phyloP scores from a whole-genome alignment of 2,888 invertebrate genomes.

The Clistopyga incitator region DNA sequence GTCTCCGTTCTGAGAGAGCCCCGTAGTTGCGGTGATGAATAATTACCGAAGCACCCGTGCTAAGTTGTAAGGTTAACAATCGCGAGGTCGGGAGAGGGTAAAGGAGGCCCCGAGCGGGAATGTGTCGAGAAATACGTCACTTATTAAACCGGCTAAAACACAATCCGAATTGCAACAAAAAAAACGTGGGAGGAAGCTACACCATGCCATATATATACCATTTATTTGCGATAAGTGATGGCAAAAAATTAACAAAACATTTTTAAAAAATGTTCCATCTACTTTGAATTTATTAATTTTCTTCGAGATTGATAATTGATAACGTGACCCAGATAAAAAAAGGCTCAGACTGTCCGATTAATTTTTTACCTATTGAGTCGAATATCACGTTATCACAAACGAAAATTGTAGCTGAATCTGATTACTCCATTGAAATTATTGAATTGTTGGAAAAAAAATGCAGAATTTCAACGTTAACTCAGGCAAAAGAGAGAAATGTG shows the following conservation, averaged over 20 bases:
- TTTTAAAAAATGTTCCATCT: no score
- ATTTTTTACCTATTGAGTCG: no score
- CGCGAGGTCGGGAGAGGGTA: constrained; percentile 54
- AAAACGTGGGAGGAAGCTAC: background rate
- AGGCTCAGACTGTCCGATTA: no score
- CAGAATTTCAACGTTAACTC: no score
- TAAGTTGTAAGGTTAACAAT: constrained; percentile 76
- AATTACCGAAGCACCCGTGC: constrained; percentile 73
- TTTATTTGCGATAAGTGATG: background rate
- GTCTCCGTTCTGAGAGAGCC: constrained; percentile 11
- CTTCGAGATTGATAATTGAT: background rate
- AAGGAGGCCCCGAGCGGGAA: constrained; percentile 1
- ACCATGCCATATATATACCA: constrained; percentile 1
- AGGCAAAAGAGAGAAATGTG: no score
- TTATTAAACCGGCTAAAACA: constrained; percentile 43
- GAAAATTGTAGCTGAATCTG: no score
- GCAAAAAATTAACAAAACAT: background rate
- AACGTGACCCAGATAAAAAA: no score
- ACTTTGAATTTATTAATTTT: background rate
- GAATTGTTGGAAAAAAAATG: no score
- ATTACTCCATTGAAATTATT: no score
- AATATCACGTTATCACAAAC: no score
- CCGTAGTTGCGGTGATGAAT: constrained; percentile 75
- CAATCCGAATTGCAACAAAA: background rate
- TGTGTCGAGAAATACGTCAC: constrained; percentile 25